A percentile compares a stretch with the other conserved stretches of the same genome.
Conservation (phyloP, 1,140 invertebrate species). For the Hypothenemus hampei region DNA sequence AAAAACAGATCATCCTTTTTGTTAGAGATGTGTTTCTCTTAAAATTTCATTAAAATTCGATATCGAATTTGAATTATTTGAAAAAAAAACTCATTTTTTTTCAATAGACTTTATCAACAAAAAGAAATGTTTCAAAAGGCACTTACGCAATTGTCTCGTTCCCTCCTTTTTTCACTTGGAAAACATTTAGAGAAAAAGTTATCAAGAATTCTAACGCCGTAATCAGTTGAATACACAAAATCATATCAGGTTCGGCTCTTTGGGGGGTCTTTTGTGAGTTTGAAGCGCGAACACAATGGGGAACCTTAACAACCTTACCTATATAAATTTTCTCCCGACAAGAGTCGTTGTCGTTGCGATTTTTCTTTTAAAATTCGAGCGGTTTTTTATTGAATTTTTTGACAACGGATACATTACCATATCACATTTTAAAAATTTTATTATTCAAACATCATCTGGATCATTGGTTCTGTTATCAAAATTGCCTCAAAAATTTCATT, state of each 20-base stretch:
- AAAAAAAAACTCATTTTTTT: too few relatives aligned
- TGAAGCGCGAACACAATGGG: conserved; percentile 10
- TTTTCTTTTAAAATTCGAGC: conserved; percentile 16
- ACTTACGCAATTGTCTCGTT: background rate
- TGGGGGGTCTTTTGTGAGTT: conserved; percentile 8
- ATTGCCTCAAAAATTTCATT: too few relatives aligned
- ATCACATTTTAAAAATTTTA: too few relatives aligned
- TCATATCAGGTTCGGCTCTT: conserved; percentile 11
- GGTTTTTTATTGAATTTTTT: conserved; percentile 11
- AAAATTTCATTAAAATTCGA: too few relatives aligned
- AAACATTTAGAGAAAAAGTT: conserved; percentile 15
- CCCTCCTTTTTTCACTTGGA: conserved; percentile 4
- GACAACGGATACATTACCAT: too few relatives aligned
- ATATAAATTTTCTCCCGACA: conserved; percentile 11
- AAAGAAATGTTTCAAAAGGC: too few relatives aligned
- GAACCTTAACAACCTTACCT: conserved; percentile 15
- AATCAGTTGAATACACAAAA: conserved; percentile 14
- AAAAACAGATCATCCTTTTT: too few relatives aligned
- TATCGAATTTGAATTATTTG: too few relatives aligned
- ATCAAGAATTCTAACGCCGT: conserved; percentile 13
- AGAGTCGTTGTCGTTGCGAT: conserved; percentile 7
- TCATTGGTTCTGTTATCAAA: too few relatives aligned
- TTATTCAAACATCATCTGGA: too few relatives aligned
- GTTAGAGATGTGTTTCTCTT: too few relatives aligned
- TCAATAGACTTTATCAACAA: too few relatives aligned